A percentile compares a stretch with the other conserved stretches of the same genome.
phyloP scores from a whole-genome alignment of 1,140 invertebrate species.

The Eufriesea mexicana region DNA sequence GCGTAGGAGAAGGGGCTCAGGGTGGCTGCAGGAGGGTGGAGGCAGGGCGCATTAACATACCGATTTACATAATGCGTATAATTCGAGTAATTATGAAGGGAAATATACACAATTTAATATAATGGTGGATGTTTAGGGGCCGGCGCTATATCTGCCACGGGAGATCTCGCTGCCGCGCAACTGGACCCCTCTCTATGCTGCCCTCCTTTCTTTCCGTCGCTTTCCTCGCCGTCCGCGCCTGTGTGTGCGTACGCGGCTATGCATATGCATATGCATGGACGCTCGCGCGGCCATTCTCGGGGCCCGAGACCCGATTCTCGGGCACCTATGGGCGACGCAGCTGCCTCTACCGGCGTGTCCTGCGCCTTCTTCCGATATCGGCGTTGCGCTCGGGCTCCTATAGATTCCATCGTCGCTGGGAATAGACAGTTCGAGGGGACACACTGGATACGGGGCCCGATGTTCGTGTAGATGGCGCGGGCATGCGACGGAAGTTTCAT shows the following conservation, averaged over 20 bases:
- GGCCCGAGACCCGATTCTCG: too few species aligned
- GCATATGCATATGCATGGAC: background rate
- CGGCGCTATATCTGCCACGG: conserved; percentile 71
- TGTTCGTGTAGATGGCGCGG: background rate
- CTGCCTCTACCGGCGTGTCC: background rate
- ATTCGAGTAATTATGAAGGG: conserved; percentile 82
- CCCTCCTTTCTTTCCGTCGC: background rate
- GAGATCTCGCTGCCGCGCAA: conserved; percentile 66
- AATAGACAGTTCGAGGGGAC: background rate
- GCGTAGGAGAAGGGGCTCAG: background rate
- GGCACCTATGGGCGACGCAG: conserved; percentile 22
- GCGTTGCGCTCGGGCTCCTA: background rate
- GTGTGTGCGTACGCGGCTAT: background rate
- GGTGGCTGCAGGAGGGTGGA: conserved; percentile 17
- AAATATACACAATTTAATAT: conserved; percentile 83
- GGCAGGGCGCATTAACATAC: conserved; percentile 77
- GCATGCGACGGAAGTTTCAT: background rate
- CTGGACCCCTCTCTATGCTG: conserved; percentile 30
- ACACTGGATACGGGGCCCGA: background rate
- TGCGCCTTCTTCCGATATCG: background rate
- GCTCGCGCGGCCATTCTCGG: conserved; percentile 6
- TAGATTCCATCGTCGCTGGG: background rate
- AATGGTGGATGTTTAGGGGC: conserved; percentile 79
- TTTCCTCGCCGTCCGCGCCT: background rate
- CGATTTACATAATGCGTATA: conserved; percentile 83